Conservation (phyloP, 35 echinoderm and acorn worm genomes). For the Apostichopus japonicus region DNA sequence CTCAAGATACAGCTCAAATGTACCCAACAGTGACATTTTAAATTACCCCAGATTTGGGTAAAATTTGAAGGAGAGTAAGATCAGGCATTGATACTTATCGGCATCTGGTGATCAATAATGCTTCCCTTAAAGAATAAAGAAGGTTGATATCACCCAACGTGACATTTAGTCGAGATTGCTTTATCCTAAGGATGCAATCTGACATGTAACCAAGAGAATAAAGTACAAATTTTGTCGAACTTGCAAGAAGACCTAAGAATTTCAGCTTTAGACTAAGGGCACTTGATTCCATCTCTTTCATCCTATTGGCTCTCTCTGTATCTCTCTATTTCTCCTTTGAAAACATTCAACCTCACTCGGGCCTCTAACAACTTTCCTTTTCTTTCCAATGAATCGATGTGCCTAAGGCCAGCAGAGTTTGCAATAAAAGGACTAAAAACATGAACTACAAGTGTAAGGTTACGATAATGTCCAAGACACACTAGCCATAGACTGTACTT, state of each 20-base stretch:
- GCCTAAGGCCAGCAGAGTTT: constrained; percentile 16
- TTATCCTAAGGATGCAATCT: constrained; percentile 19
- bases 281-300: constrained; percentile 3
- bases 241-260: not conserved
- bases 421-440: not conserved
- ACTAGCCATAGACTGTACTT: too few relatives aligned
- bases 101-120: constrained; percentile 20
- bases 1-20: not conserved
- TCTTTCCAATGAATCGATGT: constrained; percentile 34
- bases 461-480: not conserved
- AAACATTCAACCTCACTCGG: not conserved
- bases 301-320: not conserved
- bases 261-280: not conserved
- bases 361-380: constrained; percentile 35
- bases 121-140: not conserved
- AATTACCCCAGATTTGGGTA: constrained; percentile 39
- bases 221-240: constrained; percentile 22
- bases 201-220: not conserved
- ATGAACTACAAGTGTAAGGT: not conserved
- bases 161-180: not conserved
- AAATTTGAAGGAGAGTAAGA: not conserved
- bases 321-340: not conserved
- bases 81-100: constrained; percentile 17
- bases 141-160: constrained; percentile 3
- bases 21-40: constrained; percentile 40